Evolutionary conservation across 2,113 vertebrate genomes (phyloP).

Genomic region (Cynocephalus volans): DNA sequence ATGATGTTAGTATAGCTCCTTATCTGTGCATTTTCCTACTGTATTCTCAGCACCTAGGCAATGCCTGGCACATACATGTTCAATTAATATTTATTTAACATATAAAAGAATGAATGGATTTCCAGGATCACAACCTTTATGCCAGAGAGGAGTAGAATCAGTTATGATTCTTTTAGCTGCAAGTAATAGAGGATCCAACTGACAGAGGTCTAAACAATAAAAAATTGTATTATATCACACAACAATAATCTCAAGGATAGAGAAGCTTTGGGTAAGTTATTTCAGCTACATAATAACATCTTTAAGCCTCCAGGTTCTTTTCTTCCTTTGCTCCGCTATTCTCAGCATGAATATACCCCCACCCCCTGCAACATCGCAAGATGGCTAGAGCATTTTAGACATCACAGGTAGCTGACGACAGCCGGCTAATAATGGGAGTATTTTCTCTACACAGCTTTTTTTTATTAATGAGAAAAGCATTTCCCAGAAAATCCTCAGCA

Average conservation of each 20-base stretch:
- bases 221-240: background rate
- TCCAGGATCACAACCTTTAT: constrained; percentile 49
- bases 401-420: background rate
- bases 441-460: background rate
- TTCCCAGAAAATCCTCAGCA: background rate
- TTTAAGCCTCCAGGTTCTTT: background rate
- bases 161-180: constrained; percentile 35
- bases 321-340: background rate
- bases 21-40: background rate
- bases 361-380: background rate
- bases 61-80: background rate
- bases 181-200: background rate
- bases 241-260: background rate
- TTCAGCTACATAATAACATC: constrained; percentile 21
- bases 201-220: constrained; percentile 34
- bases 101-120: constrained; percentile 41
- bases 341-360: background rate
- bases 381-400: background rate
- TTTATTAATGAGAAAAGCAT: constrained; percentile 35
- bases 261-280: background rate
- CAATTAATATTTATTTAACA: constrained; percentile 55
- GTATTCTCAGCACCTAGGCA: background rate
- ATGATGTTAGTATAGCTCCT: background rate
- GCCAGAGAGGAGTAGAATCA: constrained; percentile 15
- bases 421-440: background rate